Base-by-base conservation (phyloP, 2,888 invertebrate species). In the Pterostichus niger region DNA sequence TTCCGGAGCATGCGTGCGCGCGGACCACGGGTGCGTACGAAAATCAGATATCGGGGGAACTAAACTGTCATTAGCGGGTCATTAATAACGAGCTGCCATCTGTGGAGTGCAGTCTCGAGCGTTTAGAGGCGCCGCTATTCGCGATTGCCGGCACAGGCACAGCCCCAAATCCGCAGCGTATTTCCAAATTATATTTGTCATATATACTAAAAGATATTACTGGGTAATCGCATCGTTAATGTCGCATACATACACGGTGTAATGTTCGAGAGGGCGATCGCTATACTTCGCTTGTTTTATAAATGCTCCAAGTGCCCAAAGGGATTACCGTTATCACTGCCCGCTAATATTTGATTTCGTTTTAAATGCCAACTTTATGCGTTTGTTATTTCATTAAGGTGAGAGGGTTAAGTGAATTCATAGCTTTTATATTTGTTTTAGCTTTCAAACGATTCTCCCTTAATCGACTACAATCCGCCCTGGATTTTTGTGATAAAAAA, bases 1-100 rank as follows among this genome's bases (percentile, higher is more conserved):
- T 24, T 24, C 24, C 24, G 44, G 24, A 40, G 44, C 73, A 46
- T 49, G 68, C 80, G 80, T 46, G 68, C 68, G 40, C 17, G 46
- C 11, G 10, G 76, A 24, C 33, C 44, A 24, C 68, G 83, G 49
- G 61, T 83, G 83, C 83, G 83, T 83, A 77, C 68, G 49, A 83
- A 83, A 83, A 83, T 83, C 83, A 83, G 83, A 83, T 83, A 83
- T 83, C 83, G 64, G 82, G 64, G 83, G 64, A 77, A 77, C 83
- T 83, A 83, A 83, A 83, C 83, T 83, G 83, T 83, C 83, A 83
- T 83, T 83, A 83, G 83, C 77, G 83, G 64, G 83, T 83, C 83
- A 83, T 83, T 83, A 83, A 83, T 83, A 83, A 83, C 83, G 77
- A 64, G 83, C 76, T 83, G 83, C 83, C 83, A 83, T 83, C 83